These are phyloP conservation scores for Habroteleia sp. DNA, from an alignment of 2,888 invertebrate genomes.

Conservation along the genomic window DNA sequence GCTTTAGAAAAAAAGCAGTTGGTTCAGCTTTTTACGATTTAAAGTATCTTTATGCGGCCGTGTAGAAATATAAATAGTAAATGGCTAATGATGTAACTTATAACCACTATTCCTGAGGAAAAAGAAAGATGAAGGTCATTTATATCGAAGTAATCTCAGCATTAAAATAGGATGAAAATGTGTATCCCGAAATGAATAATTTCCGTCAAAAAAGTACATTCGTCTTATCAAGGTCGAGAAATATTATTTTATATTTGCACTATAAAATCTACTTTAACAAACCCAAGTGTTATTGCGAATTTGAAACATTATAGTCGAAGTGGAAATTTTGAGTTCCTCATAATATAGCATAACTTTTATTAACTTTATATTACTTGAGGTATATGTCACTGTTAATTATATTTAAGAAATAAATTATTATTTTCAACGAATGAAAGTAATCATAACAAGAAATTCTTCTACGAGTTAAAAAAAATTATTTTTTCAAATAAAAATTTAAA, in stretches of 20 bases:
- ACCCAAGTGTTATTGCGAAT: too few species aligned
- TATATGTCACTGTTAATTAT: too few species aligned
- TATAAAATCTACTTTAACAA: too few species aligned
- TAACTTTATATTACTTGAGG: too few species aligned
- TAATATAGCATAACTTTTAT: too few species aligned
- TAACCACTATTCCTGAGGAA: constrained; percentile 12
- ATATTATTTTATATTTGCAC: constrained; percentile 10
- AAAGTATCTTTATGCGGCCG: constrained; percentile 35
- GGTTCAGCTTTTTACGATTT: constrained; percentile 41
- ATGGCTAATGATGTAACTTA: constrained; percentile 37
- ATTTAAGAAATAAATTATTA: too few species aligned
- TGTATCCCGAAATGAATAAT: neutral
- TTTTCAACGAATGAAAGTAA: too few species aligned
- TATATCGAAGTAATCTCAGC: constrained; percentile 1
- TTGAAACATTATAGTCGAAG: too few species aligned
- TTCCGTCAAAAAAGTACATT: constrained; percentile 1
- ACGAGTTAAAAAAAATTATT: too few species aligned
- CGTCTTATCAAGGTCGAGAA: neutral
- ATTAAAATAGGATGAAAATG: constrained; percentile 8
- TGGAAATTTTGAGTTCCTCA: too few species aligned
- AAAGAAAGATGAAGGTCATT: constrained; percentile 6
- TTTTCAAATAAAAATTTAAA: too few species aligned
- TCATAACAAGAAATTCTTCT: too few species aligned
- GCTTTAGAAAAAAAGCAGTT: constrained; percentile 19
- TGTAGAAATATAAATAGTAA: constrained; percentile 29